These are phyloP conservation scores for Nyctibius bracteatus DNA, from an alignment of 2,113 vertebrate species.

Conservation along the genomic window DNA sequence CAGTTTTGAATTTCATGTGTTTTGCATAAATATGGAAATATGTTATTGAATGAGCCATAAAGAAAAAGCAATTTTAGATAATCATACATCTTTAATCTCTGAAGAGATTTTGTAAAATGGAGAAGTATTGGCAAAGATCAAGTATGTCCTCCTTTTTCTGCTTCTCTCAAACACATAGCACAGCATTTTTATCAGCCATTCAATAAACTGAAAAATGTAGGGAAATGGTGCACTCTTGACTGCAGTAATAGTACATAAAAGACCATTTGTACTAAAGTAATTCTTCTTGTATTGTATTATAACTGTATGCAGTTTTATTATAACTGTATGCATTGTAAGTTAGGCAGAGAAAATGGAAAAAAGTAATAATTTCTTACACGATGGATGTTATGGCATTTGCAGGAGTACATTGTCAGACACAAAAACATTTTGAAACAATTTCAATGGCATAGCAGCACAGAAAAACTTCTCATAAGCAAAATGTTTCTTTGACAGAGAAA, in stretches of 20 bases:
- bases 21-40: neutral
- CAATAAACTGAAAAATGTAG: neutral
- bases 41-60: neutral
- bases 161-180: neutral
- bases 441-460: neutral
- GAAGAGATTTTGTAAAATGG: neutral
- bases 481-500: neutral
- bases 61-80: neutral
- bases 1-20: neutral
- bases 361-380: neutral
- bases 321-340: neutral
- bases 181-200: neutral
- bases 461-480: neutral
- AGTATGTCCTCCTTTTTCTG: neutral
- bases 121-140: neutral
- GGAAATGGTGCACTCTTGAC: neutral
- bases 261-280: neutral
- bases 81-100: neutral
- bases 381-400: neutral
- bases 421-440: neutral
- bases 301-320: neutral
- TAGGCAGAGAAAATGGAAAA: neutral
- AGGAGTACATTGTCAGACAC: neutral
- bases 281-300: neutral
- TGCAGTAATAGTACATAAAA: neutral